These are phyloP conservation scores for Lycodopsis pacificus DNA, from an alignment of 2,797 vertebrate genomes.

Conservation along the genomic window DNA sequence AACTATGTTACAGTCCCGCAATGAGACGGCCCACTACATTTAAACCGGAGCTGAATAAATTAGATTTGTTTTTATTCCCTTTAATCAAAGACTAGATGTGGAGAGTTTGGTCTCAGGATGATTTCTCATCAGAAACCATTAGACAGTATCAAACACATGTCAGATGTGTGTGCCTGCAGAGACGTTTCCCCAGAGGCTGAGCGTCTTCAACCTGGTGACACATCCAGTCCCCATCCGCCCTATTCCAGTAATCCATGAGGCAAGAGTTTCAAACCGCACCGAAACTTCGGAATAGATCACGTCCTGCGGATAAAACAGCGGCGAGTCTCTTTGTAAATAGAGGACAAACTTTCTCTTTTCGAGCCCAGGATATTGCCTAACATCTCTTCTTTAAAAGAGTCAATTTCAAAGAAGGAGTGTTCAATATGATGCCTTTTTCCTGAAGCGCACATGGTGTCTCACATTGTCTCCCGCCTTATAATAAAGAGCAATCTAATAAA, in stretches of 20 bases:
- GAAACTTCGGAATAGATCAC: constrained; percentile 38
- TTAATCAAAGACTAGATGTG: constrained; percentile 37
- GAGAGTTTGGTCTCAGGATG: constrained; percentile 51
- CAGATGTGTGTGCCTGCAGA: constrained; percentile 63
- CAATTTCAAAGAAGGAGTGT: constrained; percentile 31
- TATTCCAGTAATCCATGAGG: constrained; percentile 52
- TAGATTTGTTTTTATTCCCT: constrained; percentile 9
- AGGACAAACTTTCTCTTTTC: constrained; percentile 34
- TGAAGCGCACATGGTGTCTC: constrained; percentile 36
- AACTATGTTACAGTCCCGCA: neutral
- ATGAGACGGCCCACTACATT: constrained; percentile 1
- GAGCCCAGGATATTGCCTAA: constrained; percentile 11
- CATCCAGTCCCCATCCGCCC: constrained; percentile 51
- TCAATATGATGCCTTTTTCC: constrained; percentile 36
- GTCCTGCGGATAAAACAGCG: constrained; percentile 45
- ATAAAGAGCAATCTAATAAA: constrained; percentile 59
- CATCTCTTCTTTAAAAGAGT: constrained; percentile 38
- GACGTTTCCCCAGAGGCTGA: constrained; percentile 67
- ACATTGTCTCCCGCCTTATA: constrained; percentile 35
- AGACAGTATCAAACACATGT: constrained; percentile 67
- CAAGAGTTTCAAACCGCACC: constrained; percentile 23
- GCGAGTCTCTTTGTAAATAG: constrained; percentile 45
- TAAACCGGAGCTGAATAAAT: constrained; percentile 4
- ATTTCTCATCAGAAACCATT: constrained; percentile 67
- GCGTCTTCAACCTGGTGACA: constrained; percentile 75